Conservation (phyloP, 2,888 invertebrate species). For the Drosophila paramelanica region DNA sequence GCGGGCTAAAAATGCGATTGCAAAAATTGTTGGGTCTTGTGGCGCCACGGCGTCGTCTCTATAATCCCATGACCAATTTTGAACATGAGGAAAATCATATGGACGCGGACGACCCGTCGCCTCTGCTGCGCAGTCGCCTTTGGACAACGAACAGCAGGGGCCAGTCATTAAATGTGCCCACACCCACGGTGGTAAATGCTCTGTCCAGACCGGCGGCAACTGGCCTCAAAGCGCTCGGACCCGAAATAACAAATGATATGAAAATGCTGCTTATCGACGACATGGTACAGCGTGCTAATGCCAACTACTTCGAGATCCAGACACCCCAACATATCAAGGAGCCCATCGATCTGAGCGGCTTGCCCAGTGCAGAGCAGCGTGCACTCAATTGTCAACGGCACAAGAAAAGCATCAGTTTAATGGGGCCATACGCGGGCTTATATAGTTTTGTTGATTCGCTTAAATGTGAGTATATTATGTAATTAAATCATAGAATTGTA, state of each 20-base stretch:
- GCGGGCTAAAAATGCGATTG: slow-evolving; percentile 36
- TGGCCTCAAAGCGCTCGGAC: background rate
- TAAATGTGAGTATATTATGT: slow-evolving; percentile 36
- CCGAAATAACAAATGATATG: slow-evolving; percentile 34
- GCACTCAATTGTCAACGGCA: slow-evolving; percentile 46
- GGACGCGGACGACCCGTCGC: background rate
- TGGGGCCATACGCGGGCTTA: slow-evolving; percentile 21
- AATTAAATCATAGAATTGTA: background rate
- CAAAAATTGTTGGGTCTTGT: slow-evolving; percentile 58
- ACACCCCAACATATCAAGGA: slow-evolving; percentile 53
- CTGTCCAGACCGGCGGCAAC: background rate
- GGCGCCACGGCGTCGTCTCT: slow-evolving; percentile 54
- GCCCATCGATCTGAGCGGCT: slow-evolving; percentile 54
- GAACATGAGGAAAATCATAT: slow-evolving; percentile 22
- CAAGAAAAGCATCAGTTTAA: slow-evolving; percentile 21
- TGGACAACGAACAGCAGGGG: background rate
- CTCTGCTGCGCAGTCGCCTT: slow-evolving; percentile 5
- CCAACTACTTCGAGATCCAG: slow-evolving; percentile 41
- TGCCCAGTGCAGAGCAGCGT: slow-evolving; percentile 45
- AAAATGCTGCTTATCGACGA: slow-evolving; percentile 41
- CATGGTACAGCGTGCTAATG: slow-evolving; percentile 44
- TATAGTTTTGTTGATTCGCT: slow-evolving; percentile 65
- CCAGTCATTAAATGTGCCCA: background rate
- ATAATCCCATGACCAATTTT: slow-evolving; percentile 52
- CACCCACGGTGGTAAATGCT: no score